Conservation (phyloP, 1,140 invertebrate genomes). For the Lepidurus apus region DNA sequence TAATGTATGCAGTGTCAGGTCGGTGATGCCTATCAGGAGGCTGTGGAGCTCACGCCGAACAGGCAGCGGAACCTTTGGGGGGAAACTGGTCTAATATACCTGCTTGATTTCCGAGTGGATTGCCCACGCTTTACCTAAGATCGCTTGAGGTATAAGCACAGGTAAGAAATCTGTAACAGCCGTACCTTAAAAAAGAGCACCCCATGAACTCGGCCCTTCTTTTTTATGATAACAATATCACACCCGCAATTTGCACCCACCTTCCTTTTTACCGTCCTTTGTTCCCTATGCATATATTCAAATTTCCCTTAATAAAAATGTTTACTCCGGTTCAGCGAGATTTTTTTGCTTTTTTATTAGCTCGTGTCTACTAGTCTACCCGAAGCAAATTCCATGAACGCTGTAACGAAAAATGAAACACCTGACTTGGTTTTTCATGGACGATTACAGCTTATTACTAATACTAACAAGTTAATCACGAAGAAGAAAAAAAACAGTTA, state of each 20-base stretch:
- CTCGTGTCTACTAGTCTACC: too few species aligned
- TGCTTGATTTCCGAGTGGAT: constrained; percentile 9
- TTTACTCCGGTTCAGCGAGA: too few species aligned
- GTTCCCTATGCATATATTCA: not conserved
- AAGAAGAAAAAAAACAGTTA: too few species aligned
- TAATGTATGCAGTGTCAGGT: constrained; percentile 21
- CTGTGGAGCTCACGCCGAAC: constrained; percentile 17
- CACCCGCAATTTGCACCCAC: constrained; percentile 11
- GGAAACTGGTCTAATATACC: constrained; percentile 22
- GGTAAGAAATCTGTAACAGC: not conserved
- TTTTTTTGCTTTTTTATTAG: too few species aligned
- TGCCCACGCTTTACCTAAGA: constrained; percentile 2
- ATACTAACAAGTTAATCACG: too few species aligned
- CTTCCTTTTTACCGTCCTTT: not conserved
- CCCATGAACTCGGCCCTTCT: not conserved
- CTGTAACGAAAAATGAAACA: too few species aligned
- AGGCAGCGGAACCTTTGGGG: constrained; percentile 19
- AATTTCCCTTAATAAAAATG: not conserved
- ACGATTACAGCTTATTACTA: too few species aligned
- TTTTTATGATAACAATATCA: not conserved
- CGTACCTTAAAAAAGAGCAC: not conserved
- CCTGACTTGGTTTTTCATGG: too few species aligned
- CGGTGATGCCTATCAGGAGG: constrained; percentile 5
- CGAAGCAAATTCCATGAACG: too few species aligned
- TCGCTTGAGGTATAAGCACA: not conserved